A percentile compares a stretch with the other conserved stretches of the same genome.
phyloP scores from a whole-genome alignment of 2,113 vertebrate species.

The Rattus norvegicus region GRCr8 NC_086026.1:36113001-36113500 shows the following conservation, averaged over 20 bases:
- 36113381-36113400: background rate
- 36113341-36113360: background rate
- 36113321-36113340: fast-evolving
- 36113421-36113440: background rate
- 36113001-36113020: too few relatives aligned
- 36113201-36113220: too few relatives aligned
- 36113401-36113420: background rate
- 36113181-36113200: background rate
- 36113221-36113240: fast-evolving
- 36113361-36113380: too few relatives aligned
- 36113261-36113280: background rate
- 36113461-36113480: background rate
- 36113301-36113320: background rate
- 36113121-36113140: background rate
- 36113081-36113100: background rate
- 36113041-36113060: background rate
- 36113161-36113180: background rate
- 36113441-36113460: background rate
- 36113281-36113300: background rate
- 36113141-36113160: fast-evolving
- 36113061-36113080: background rate
- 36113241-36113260: fast-evolving
- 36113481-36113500: background rate
- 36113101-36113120: background rate
- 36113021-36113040: background rate